These are phyloP conservation scores for Catharus bicknelli DNA, from an alignment of 2,113 vertebrate genomes.

Conservation along the genomic window DNA sequence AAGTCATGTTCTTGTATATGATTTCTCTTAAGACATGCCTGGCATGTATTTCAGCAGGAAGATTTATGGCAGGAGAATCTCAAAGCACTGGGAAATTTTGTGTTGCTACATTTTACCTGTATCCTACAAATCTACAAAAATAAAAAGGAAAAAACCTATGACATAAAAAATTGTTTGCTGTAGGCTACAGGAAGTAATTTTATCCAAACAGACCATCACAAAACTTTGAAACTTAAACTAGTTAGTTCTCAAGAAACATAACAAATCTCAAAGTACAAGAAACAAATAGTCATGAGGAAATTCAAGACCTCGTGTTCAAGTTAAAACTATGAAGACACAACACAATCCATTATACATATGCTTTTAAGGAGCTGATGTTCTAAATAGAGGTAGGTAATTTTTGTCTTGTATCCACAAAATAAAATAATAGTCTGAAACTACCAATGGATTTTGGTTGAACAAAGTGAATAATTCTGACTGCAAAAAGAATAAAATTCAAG, in stretches of 20 bases:
- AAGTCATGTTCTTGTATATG: conserved; percentile 23
- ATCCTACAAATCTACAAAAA: not conserved
- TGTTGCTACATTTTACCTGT: not conserved
- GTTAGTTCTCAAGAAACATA: not conserved
- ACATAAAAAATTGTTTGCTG: not conserved
- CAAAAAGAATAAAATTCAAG: not conserved
- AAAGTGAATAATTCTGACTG: not conserved
- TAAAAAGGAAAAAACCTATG: not conserved
- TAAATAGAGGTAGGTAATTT: not conserved
- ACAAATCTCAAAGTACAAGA: not conserved
- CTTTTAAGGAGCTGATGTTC: not conserved
- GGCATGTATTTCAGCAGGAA: conserved; percentile 5
- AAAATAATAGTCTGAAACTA: not conserved
- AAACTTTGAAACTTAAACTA: not conserved
- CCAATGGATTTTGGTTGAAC: not conserved
- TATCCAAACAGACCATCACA: not conserved
- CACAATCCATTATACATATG: not conserved
- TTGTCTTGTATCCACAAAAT: not conserved
- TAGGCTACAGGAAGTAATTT: not conserved
- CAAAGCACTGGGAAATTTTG: conserved; percentile 9
- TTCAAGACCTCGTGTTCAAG: not conserved
- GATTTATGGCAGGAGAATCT: conserved; percentile 3
- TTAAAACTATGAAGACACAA: not conserved
- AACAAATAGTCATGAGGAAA: not conserved
- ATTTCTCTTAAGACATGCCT: conserved; percentile 44